phyloP scores from a whole-genome alignment of 2,888 invertebrate species.

The Lithophane ornitopus region DNA sequence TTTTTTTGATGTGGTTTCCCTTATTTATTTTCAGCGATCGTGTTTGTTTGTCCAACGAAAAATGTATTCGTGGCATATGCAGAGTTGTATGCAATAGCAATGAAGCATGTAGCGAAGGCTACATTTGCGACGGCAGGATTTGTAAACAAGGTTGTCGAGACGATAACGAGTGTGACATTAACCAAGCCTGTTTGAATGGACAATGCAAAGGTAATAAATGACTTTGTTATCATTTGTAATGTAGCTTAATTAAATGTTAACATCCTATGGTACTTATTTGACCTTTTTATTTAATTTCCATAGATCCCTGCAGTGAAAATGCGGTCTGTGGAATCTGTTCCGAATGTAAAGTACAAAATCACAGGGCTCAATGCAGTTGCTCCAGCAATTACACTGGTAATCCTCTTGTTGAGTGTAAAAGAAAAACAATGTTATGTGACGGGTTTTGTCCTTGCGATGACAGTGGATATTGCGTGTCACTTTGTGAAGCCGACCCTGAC shows the following conservation, averaged over 20 bases:
- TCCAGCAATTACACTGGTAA: slow-evolving; percentile 95
- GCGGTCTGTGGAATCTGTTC: slow-evolving; percentile 96
- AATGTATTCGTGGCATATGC: slow-evolving; percentile 95
- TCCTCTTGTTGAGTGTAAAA: slow-evolving; percentile 94
- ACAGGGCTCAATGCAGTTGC: slow-evolving; percentile 96
- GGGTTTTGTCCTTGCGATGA: slow-evolving; percentile 95
- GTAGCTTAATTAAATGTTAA: neutral
- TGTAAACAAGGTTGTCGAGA: slow-evolving; percentile 97
- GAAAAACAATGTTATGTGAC: slow-evolving; percentile 93
- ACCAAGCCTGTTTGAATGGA: slow-evolving; percentile 95
- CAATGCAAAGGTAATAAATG: slow-evolving; percentile 93
- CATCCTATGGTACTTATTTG: neutral
- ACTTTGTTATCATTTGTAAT: slow-evolving; percentile 13
- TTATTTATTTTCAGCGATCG: slow-evolving; percentile 91
- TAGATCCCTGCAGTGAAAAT: slow-evolving; percentile 94
- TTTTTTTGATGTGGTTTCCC: slow-evolving; percentile 10
- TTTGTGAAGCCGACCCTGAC: slow-evolving; percentile 92
- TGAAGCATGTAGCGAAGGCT: slow-evolving; percentile 94
- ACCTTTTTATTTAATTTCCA: slow-evolving; percentile 62
- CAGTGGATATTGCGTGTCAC: slow-evolving; percentile 94
- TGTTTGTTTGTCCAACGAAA: slow-evolving; percentile 96
- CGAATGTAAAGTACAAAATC: slow-evolving; percentile 95
- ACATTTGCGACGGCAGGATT: slow-evolving; percentile 96
- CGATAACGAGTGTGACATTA: slow-evolving; percentile 94
- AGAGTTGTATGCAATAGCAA: slow-evolving; percentile 97